These are phyloP conservation scores for Caenorhabditis tropicalis DNA, from an alignment of 1,140 invertebrate species.

Conservation along the genomic window DNA sequence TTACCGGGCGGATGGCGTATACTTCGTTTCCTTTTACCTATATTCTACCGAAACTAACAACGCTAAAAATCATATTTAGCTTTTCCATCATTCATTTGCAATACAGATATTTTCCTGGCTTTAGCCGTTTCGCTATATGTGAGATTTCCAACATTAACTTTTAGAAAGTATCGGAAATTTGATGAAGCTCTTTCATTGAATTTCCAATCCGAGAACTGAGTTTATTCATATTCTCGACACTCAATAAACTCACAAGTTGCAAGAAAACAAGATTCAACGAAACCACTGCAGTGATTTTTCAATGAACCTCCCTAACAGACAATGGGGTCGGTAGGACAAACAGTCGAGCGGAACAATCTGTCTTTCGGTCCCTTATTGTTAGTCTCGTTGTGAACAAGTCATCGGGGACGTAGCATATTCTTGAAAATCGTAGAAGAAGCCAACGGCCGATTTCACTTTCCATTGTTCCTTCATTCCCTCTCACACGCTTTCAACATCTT, in stretches of 20 bases:
- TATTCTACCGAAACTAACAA: not conserved
- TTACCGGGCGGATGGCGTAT: not conserved
- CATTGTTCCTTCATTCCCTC: constrained; percentile 3
- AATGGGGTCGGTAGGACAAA: not conserved
- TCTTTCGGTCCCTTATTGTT: not conserved
- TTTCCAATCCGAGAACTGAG: no score
- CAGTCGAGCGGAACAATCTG: constrained; percentile 21
- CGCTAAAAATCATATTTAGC: not conserved
- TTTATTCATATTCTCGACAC: not conserved
- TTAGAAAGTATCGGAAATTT: no score
- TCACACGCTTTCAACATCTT: constrained; percentile 26
- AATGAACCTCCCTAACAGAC: not conserved
- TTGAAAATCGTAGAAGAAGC: constrained; percentile 5
- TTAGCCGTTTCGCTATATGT: not conserved
- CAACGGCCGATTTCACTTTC: constrained; percentile 13
- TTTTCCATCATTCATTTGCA: not conserved
- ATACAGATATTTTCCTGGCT: not conserved
- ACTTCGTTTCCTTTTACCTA: not conserved
- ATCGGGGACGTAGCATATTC: not conserved
- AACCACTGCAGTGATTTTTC: not conserved
- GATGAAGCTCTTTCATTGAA: no score
- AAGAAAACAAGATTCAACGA: not conserved
- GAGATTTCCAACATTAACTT: no score
- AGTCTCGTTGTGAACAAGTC: constrained; percentile 25
- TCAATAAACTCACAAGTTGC: not conserved